Percentiles rank a stretch among this genome's conserved stretches.
Conservation (phyloP, 2,888 invertebrate genomes). For the Spisula subtruncata region DNA sequence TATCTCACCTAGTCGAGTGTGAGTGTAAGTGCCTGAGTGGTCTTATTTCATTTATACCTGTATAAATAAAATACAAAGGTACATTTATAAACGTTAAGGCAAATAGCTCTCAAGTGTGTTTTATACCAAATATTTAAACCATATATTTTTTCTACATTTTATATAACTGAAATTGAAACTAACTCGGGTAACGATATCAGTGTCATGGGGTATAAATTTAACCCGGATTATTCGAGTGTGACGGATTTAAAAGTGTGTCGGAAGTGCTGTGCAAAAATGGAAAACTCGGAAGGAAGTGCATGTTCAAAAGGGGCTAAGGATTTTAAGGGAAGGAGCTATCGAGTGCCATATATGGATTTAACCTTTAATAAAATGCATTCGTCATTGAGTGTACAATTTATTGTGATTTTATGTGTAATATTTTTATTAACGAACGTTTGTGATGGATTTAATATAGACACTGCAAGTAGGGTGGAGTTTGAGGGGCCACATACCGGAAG, state of each 20-base stretch:
- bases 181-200: neutral
- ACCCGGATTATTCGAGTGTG: neutral
- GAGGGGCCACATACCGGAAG: slow-evolving; percentile 51
- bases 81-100: neutral
- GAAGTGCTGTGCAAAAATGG: neutral
- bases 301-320: neutral
- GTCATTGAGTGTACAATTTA: neutral
- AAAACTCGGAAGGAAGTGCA: no score
- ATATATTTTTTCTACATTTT: neutral
- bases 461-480: slow-evolving; percentile 31
- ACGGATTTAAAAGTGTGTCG: neutral
- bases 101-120: neutral
- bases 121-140: neutral
- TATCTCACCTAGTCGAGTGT: neutral
- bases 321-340: neutral
- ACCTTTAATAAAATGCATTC: neutral
- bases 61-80: neutral
- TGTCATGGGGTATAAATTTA: neutral
- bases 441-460: slow-evolving; percentile 66
- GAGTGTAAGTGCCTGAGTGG: no score
- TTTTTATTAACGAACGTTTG: neutral
- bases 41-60: slow-evolving; percentile 5
- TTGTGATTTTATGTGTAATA: neutral
- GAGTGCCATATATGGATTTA: neutral
- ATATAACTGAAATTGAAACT: no score